phyloP scores from a whole-genome alignment of 2,797 vertebrate species.

The Sebastes minor region DNA sequence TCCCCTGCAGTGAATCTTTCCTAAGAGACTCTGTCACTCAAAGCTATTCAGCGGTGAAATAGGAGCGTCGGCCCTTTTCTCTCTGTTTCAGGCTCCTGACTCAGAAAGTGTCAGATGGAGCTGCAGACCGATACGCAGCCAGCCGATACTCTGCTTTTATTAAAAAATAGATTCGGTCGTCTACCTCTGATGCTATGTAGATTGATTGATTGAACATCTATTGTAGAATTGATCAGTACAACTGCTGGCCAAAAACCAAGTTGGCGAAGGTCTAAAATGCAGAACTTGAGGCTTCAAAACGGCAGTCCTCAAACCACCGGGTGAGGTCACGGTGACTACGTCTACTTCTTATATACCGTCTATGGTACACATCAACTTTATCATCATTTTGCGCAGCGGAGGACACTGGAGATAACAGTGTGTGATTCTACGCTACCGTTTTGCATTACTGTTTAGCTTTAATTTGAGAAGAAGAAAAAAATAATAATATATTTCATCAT shows the following conservation, averaged over 20 bases:
- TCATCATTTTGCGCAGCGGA: too few species aligned
- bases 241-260: not conserved
- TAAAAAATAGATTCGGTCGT: too few species aligned
- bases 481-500: not conserved
- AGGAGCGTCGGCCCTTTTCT: not conserved
- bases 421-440: fast-evolving
- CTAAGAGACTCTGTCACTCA: constrained; percentile 46
- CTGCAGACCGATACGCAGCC: not conserved
- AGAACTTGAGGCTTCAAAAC: too few species aligned
- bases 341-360: too few species aligned
- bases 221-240: not conserved
- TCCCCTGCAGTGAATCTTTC: constrained; percentile 37
- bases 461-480: too few species aligned
- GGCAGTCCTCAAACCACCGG: fast-evolving
- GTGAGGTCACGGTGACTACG: too few species aligned
- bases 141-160: not conserved
- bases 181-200: not conserved
- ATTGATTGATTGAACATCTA: not conserved
- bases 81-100: not conserved
- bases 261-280: too few species aligned
- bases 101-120: not conserved
- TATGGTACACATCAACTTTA: too few species aligned
- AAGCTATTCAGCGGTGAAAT: constrained; percentile 40
- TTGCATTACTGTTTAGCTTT: too few species aligned
- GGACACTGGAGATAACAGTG: too few species aligned